phyloP scores from a whole-genome alignment of 2,797 vertebrate genomes.

The Malurus splendens region DNA sequence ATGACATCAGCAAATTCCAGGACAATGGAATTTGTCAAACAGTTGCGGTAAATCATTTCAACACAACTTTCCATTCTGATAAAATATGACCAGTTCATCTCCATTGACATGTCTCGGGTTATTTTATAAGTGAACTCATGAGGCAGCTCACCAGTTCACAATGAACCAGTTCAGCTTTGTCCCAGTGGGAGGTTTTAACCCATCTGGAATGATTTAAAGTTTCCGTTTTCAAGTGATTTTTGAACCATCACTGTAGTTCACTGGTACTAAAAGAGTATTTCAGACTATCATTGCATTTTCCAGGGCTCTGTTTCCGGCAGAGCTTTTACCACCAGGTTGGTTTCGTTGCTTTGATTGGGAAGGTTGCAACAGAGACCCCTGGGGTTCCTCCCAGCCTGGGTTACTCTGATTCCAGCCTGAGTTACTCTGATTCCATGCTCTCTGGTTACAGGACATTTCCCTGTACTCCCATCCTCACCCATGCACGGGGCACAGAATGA shows the following conservation, averaged over 20 bases:
- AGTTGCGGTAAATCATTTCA: not conserved
- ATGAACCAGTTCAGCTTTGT: not conserved
- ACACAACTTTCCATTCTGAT: not conserved
- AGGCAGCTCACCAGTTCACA: not conserved
- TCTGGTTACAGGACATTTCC: not conserved
- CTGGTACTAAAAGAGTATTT: not conserved
- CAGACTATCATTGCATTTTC: not conserved
- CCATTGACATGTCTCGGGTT: rapidly evolving
- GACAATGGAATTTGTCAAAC: not conserved
- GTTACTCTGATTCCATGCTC: not conserved
- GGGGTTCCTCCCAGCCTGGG: not conserved
- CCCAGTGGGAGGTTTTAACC: not conserved
- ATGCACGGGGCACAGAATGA: not conserved
- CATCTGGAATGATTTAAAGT: not conserved
- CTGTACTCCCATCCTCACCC: not conserved
- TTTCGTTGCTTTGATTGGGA: not conserved
- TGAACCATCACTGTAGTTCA: not conserved
- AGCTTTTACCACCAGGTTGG: not conserved
- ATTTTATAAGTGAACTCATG: not conserved
- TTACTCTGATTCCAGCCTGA: not conserved
- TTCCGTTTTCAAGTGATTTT: not conserved
- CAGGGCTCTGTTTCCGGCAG: not conserved
- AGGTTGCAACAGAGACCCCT: not conserved
- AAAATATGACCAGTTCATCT: not conserved
- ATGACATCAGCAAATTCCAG: not conserved